A percentile compares a stretch with the other conserved stretches of the same genome.
Conservation (phyloP, 2,797 vertebrate species). For the Antennarius maculatus region DNA sequence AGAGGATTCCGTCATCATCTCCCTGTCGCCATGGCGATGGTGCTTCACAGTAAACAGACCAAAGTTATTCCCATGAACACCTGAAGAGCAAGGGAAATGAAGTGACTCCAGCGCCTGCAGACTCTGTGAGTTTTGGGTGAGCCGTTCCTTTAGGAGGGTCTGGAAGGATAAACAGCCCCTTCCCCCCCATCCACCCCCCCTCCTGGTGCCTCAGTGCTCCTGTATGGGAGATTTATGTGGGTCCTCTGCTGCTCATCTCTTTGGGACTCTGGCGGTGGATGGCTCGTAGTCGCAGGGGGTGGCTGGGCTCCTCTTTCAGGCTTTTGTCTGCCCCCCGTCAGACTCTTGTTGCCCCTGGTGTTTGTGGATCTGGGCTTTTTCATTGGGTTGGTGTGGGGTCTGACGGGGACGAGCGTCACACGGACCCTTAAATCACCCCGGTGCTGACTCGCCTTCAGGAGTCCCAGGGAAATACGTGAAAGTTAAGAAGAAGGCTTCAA, state of each 20-base stretch:
- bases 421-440: slow-evolving; percentile 72
- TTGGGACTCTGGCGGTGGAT: slow-evolving; percentile 44
- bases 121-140: too few relatives aligned
- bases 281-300: slow-evolving; percentile 47
- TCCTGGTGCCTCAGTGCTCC: slow-evolving; percentile 10
- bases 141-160: too few relatives aligned
- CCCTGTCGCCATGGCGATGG: too few relatives aligned
- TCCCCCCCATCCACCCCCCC: neutral
- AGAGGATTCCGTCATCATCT: too few relatives aligned
- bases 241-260: slow-evolving; percentile 62
- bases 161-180: neutral
- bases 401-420: slow-evolving; percentile 72
- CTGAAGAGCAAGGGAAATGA: too few relatives aligned
- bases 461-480: too few relatives aligned
- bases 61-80: too few relatives aligned
- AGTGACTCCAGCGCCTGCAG: too few relatives aligned
- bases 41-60: too few relatives aligned
- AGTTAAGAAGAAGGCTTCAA: too few relatives aligned
- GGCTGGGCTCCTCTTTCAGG: slow-evolving; percentile 62
- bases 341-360: slow-evolving; percentile 58
- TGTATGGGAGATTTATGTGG: slow-evolving; percentile 62
- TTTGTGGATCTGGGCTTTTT: slow-evolving; percentile 49
- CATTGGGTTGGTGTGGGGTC: slow-evolving; percentile 73
- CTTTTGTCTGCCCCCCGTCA: slow-evolving; percentile 77
- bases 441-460: too few relatives aligned